Base-by-base conservation (phyloP, 35 echinoderm and acorn worm genomes). In the Stichopus chloronotus region DNA sequence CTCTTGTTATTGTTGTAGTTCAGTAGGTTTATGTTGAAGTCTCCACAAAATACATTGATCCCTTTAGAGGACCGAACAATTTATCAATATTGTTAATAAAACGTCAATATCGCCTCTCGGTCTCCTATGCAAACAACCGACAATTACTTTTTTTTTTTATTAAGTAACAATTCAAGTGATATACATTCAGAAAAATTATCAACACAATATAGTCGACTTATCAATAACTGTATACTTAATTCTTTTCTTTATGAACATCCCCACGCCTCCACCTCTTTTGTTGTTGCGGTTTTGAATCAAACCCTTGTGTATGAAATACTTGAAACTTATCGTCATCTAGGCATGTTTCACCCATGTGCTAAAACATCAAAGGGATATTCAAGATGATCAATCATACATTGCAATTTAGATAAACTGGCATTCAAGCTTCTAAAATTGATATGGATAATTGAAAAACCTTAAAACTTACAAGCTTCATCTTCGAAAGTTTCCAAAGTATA, bases 261-360 rank as follows among this genome's bases (percentile, higher is more conserved):
- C 72, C 72, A 76, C 72, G 72, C 72, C 72, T 76, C 72, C 72
- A 76, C 72, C 72, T 17, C 72, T 76, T 76, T 76, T 76, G 72
- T 76, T 76, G 72, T 76, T 76, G 72, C 4, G 72, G 25, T 76
- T 76, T 76, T 76, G 14, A 76, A 76, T 76, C 72, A 76, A 21
- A 76, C 72, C 72, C 14, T 17, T 76, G 72, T 17, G 25, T 76
- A 17, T 76, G 71, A 68, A 68, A 68, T 68, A 71, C 11, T 13
- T 71, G 65, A 71, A 71, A 71, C 11, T 71, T 71, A 13, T n/a
- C 65, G 65, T 4, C 65, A 71, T 71, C 65, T 71, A 71, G 65
- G 1, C 65, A 71, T 71, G 65, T 71, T 76, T 17, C 72, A 76
- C 72, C 25, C 72, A 76, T 43, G 25, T 11, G 14, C 72, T 5